Evolutionary conservation across 2,113 vertebrate genomes (phyloP), one percentile per base, ranked within the genome.

Genomic region (Sinocyclocheilus rhinocerous): DNA sequence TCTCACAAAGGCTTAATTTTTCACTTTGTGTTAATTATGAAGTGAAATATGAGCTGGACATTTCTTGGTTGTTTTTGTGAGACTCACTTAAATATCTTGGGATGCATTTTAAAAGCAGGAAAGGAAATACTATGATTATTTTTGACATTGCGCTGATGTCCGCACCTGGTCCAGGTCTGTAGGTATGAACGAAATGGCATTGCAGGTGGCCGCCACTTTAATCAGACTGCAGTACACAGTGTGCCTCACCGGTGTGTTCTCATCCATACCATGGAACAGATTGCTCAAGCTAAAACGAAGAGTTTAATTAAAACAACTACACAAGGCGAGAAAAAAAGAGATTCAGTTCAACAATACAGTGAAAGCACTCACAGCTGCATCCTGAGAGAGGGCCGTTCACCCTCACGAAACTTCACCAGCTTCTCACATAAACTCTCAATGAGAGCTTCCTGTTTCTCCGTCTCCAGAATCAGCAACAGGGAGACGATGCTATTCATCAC

Each of bases 401-500:
- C 98, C 94, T 99, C 98, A 77, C 97, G 96, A 90, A 96, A 98
- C 92, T 99, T 99, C 48, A 98, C 96, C 86, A 99, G 90, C 85
- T 99, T 99, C 94, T 99, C 98, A 94, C 97, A 99, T 0, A 99
- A 93, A 92, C 94, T 98, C 93, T 99, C 97, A 78, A 99, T 98
- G 81, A 99, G 93, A 39, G 96, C 95, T 92, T 99, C 97, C 85
- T 99, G 97, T 90, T 99, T 99, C 63, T 98, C 97, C 8, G 97
- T 95, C 92, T 99, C 97, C 96, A 99, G 93, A 90, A 99, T 99
- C 87, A 99, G 93, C 50, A 99, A 94, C 89, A 99, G 94, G 55
- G 97, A 99, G 10, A 99, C 97, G 3, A 99, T 97, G 9, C 98
- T 99, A 94, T 99, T 99, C 98, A 99, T 98, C 88, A 97, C 96